Percentiles rank a stretch among this genome's conserved stretches.
phyloP scores from a whole-genome alignment of 2,888 invertebrate genomes.

The Malthinus flaveolus region DNA sequence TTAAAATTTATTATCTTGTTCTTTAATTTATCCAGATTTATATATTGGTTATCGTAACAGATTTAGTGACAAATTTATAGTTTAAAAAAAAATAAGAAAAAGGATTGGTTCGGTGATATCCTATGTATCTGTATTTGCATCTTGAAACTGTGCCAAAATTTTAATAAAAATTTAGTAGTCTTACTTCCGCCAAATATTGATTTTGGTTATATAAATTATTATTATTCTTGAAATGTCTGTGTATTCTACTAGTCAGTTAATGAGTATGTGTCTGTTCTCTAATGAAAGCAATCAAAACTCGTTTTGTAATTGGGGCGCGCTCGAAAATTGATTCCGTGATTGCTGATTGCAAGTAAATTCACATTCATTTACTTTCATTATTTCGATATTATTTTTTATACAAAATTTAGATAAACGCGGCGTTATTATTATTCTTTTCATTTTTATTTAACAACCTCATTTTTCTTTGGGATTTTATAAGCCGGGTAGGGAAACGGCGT shows the following conservation, averaged over 20 bases:
- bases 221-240: constrained; percentile 2
- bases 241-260: constrained; percentile 7
- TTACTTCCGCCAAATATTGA: constrained; percentile 11
- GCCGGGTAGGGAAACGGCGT: constrained; percentile 22
- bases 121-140: constrained; percentile 19
- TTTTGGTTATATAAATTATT: constrained; percentile 13
- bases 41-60: constrained; percentile 1
- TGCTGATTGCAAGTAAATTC: constrained; percentile 21
- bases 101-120: not conserved
- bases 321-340: constrained; percentile 31
- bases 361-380: constrained; percentile 10
- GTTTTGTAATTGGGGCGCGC: constrained; percentile 26
- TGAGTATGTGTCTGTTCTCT: constrained; percentile 23
- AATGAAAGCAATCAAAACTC: constrained; percentile 32
- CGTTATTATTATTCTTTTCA: constrained; percentile 1
- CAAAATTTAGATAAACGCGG: not conserved
- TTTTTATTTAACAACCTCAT: not conserved
- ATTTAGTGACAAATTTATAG: constrained; percentile 4
- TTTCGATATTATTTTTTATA: constrained; percentile 11
- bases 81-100: not conserved
- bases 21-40: constrained; percentile 5
- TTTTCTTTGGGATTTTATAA: constrained; percentile 21
- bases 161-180: constrained; percentile 17
- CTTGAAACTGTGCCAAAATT: constrained; percentile 20
- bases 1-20: too few relatives aligned